Base-by-base conservation (phyloP, 2,797 vertebrate genomes). In the Lycodopsis pacificus region DNA sequence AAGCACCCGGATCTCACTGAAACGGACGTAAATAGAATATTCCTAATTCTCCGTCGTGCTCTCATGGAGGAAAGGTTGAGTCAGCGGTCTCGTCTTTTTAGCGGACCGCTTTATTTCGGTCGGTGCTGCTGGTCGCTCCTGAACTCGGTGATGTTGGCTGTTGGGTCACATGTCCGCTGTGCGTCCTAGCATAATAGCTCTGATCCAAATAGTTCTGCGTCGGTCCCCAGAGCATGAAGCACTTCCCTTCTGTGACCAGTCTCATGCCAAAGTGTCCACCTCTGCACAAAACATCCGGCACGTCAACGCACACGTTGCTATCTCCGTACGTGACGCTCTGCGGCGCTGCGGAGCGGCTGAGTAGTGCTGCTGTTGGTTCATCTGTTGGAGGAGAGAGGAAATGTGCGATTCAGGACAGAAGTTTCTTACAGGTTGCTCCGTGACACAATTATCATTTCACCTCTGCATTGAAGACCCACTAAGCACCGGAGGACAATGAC, bases 401-500 rank as follows among this genome's bases (percentile, higher is more conserved):
- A 27, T 20, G 17, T 54, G 68, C 5, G 1, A 59, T 54, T n/a
- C 19, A 68, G 58, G 42, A 64, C 7, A 34, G 1, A 38, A 64
- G 25, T 22, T 44, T 7, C 17, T 40, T 36, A 14, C 62, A 65
- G 46, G 59, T 53, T 34, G 3, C 38, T 67, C 14, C 22, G 4
- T 5, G 22, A 17, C 22, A 59, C 27, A 8, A 44, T 64, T 54
- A 38, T 5, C 27, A 14, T 65, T 72, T 44, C 53, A 73, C 54
- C 63, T 56, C 1, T 62, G 67, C 36, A 61, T 25, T 40, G 44
- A 56, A 70, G 65, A 64, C 49, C 25, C 7, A 1, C 10, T 25
- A 54, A 58, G 11, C 36, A 49, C 71, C 54, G 49, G 38, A 38
- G 5, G 20, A 42, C 67, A 69, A 13, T 34, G 59, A 74, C 74